Evolutionary conservation across 2,797 vertebrate genomes (phyloP).

Genomic region (Spizella passerina): DNA sequence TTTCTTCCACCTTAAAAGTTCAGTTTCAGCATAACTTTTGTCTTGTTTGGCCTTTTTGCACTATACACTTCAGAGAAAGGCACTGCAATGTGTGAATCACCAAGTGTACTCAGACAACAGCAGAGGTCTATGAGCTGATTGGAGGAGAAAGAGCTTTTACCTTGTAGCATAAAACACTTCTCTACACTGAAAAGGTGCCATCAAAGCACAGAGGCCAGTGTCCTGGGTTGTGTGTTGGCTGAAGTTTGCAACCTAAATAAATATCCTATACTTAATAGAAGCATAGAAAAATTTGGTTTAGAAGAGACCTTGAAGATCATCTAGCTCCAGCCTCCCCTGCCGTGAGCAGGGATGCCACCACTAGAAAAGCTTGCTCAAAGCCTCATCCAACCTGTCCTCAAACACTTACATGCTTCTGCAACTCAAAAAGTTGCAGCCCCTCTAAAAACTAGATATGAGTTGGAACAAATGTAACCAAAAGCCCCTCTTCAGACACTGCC

Average conservation of each 20-base stretch:
- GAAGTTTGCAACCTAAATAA: background rate
- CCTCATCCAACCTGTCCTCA: background rate
- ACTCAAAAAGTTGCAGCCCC: background rate
- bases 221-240: background rate
- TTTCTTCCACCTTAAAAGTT: background rate
- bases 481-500: rapidly evolving
- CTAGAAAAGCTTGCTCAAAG: background rate
- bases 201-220: background rate
- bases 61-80: background rate
- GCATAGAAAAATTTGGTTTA: background rate
- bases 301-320: background rate
- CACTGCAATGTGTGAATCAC: rapidly evolving
- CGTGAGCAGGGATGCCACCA: background rate
- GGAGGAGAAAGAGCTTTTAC: background rate
- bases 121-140: background rate
- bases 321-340: no score
- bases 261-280: background rate
- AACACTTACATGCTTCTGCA: background rate
- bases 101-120: no score
- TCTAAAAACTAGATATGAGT: background rate
- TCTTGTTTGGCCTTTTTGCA: background rate
- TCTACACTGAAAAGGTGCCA: background rate
- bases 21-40: background rate
- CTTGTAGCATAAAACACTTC: background rate
- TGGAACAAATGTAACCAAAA: background rate